phyloP scores from a whole-genome alignment of 2,888 invertebrate species.

The Trachelus stipa region DNA sequence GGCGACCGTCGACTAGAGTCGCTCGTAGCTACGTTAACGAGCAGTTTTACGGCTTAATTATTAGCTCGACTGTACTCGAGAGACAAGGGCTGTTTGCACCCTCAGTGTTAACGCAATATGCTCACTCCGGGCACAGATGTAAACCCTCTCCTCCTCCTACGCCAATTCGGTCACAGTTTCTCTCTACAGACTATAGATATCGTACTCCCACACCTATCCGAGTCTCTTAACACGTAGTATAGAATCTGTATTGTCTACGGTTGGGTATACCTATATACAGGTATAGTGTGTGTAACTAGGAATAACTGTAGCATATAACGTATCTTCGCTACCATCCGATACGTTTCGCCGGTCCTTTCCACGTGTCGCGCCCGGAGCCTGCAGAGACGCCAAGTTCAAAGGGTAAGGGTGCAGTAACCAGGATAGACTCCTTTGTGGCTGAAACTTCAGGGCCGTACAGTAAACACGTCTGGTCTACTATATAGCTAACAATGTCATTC shows the following conservation, averaged over 20 bases:
- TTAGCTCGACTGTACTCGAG: conserved; percentile 53
- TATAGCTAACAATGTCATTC: background rate
- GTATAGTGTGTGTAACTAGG: background rate
- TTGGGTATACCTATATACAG: background rate
- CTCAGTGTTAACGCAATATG: conserved; percentile 61
- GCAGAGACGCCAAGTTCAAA: background rate
- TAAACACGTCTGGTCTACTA: background rate
- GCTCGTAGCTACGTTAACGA: conserved; percentile 43
- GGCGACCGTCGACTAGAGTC: background rate
- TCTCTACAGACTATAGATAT: background rate
- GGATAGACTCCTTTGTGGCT: background rate
- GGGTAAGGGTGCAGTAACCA: background rate
- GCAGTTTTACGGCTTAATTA: conserved; percentile 60
- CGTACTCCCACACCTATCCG: background rate
- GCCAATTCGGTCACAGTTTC: background rate
- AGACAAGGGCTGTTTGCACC: conserved; percentile 58
- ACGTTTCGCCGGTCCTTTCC: background rate
- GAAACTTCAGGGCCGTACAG: background rate
- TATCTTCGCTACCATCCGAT: background rate
- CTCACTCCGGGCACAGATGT: conserved; percentile 44
- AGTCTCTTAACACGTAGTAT: background rate
- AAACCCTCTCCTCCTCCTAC: conserved; percentile 2
- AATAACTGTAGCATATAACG: background rate
- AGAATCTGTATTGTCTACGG: background rate
- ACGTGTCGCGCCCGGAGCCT: background rate